Evolutionary conservation across 1,140 invertebrate species (phyloP), one percentile per base, ranked within the genome.

Genomic region (Nixonia krombeini): DNA sequence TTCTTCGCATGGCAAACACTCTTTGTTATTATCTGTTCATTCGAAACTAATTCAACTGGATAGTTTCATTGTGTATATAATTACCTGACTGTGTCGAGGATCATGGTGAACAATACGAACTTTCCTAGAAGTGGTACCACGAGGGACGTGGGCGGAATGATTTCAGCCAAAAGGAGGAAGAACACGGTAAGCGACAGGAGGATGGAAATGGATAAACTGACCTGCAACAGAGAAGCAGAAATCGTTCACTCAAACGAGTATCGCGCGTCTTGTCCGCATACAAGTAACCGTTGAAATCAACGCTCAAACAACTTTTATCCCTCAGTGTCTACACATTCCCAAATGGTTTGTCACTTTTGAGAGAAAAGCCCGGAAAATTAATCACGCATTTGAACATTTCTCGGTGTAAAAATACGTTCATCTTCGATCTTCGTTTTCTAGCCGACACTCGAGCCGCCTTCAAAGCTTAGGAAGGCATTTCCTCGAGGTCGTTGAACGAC

Each of bases 91-190:
- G 94, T 96, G 81, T 99, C 97, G 67, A 99, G 89, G 76, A 99
- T 98, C 96, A 99, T 99, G 41, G 98, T 99, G 89, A 99, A 99
- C 50, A 99, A 91, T 71, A 99, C 93, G 86, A 99, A 99, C 88
- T 99, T 99, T 69, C 98, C 97, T 58, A 99, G 91, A 62, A 99
- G 89, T 52, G 98, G 97, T 70, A 99, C 96, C 38, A 99, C 97
- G 55, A 99, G 90, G 44, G 96, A 98, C 18, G 98, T 99, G 21
- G 98, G 97, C 55, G 98, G 98, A 85, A 99, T 99, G 79, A 99
- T 97, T 88, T 98, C 96, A 57, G 96, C 96, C 76, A 99, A 87
- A 82, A 99, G 90, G 76, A 99, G 89, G 90, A 99, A 99, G 91
- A 99, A 99, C 89, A 99, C 97, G 86, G 96, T 99, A 77, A 99